phyloP scores from a whole-genome alignment of 2,797 vertebrate species.

The Channallabes apus region DNA sequence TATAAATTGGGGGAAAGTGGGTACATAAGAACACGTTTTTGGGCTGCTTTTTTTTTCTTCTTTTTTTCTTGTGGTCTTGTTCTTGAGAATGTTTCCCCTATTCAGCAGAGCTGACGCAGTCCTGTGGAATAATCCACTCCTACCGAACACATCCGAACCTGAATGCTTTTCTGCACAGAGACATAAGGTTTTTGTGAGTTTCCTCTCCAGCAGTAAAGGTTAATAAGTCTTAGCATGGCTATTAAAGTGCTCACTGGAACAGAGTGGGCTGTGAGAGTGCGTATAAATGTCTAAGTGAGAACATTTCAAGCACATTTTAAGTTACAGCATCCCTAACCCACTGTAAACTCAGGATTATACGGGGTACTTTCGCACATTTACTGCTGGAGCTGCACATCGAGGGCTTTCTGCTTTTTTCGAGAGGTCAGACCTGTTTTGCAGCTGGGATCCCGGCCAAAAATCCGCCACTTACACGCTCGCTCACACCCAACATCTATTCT shows the following conservation, averaged over 20 bases:
- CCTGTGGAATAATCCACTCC: neutral
- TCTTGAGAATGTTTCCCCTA: neutral
- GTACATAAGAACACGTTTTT: neutral
- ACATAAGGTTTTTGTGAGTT: neutral
- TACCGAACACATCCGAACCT: neutral
- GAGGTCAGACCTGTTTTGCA: constrained; percentile 44
- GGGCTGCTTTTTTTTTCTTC: neutral
- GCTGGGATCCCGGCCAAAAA: constrained; percentile 40
- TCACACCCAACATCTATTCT: constrained; percentile 24
- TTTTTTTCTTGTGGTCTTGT: neutral
- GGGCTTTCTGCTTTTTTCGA: constrained; percentile 28
- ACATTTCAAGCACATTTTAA: constrained; percentile 47
- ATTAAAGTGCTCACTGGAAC: constrained; percentile 43
- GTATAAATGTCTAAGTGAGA: constrained; percentile 39
- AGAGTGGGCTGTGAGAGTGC: constrained; percentile 35
- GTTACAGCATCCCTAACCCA: constrained; percentile 37
- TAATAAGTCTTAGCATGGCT: constrained; percentile 40
- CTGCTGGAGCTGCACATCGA: constrained; percentile 1
- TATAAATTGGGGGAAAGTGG: neutral
- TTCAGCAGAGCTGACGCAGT: neutral
- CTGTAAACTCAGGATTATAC: constrained; percentile 41
- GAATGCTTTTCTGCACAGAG: too few species aligned
- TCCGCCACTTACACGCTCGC: constrained; percentile 26
- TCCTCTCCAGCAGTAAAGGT: constrained; percentile 23
- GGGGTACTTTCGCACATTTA: neutral